Evolutionary conservation across 1,140 invertebrate genomes (phyloP).

Genomic region (Ceratina australensis): DNA sequence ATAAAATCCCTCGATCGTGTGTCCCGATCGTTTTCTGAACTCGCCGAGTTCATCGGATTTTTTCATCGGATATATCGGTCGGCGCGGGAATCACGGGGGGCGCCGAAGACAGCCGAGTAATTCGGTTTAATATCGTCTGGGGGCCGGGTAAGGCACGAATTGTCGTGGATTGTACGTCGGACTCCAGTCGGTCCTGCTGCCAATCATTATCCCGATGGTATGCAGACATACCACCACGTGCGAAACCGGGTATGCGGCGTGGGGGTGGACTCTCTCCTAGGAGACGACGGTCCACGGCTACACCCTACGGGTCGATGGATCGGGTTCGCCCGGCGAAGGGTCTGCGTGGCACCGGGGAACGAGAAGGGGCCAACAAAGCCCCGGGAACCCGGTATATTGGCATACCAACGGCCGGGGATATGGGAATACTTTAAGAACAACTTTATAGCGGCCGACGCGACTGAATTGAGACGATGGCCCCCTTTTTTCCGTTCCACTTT

Average conservation of each 20-base stretch:
- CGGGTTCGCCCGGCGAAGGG: conserved; percentile 64
- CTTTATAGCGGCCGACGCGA: conserved; percentile 63
- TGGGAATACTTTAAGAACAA: conserved; percentile 78
- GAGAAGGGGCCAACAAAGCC: conserved; percentile 70
- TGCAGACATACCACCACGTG: conserved; percentile 73
- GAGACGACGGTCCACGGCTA: conserved; percentile 52
- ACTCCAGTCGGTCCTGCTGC: conserved; percentile 59
- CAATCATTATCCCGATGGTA: conserved; percentile 74
- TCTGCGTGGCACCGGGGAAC: conserved; percentile 50
- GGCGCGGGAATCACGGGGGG: conserved; percentile 16
- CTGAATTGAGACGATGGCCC: conserved; percentile 55
- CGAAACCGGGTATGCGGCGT: conserved; percentile 71
- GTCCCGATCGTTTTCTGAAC: no score
- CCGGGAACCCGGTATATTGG: conserved; percentile 73
- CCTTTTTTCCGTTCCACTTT: neutral
- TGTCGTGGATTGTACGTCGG: conserved; percentile 39
- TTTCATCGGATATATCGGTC: neutral
- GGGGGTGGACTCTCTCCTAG: conserved; percentile 46
- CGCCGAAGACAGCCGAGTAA: neutral
- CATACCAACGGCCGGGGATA: conserved; percentile 75
- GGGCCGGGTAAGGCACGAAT: conserved; percentile 10
- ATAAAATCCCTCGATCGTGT: no score
- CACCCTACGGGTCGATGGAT: conserved; percentile 49
- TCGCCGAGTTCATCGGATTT: neutral
- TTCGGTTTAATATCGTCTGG: conserved; percentile 38